Evolutionary conservation across 92 coral and sea anemone genomes (phyloP), one percentile per base, ranked within the genome.

Genomic region (Desmophyllum pertusum): DNA sequence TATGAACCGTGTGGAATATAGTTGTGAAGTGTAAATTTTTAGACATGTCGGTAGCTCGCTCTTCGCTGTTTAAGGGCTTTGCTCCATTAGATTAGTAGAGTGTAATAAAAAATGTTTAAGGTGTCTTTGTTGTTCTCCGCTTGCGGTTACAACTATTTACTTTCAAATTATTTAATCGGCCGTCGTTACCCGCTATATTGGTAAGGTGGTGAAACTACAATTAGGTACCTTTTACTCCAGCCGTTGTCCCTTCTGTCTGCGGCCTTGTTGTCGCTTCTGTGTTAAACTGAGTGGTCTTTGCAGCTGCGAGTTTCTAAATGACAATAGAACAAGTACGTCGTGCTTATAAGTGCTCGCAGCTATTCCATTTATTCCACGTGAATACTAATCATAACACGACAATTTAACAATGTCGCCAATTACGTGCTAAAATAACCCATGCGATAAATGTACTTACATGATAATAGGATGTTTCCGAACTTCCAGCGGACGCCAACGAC

Each of bases 121-220:
- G n/a, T 6, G 17, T 27, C 63, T 79, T 79, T 79, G 75, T 65
- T 66, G 27, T 59, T 57, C 38, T 35, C 69, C 13, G 23, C 52
- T 65, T 79, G 74, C 43, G 29, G 15, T 27, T 42, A 38, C 30
- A 64, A 37, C 31, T 50, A 35, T 68, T 66, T 80, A 23, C 51
- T 2, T 73, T 76, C 18, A 31, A 35, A n/a, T 31, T 33, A 43
- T 30, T 68, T n/a, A 48, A 48, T 48, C 41, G 51, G 19, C n/a
- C 75, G 18, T 66, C 74, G 45, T 33, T 66, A 45, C 43, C 6
- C 38, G 40, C n/a, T 41, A 68, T 80, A 80, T 65, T 80, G 74
- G 64, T 33, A 33, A 67, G 18, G 53, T 27, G 83, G 21, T 48
- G 14, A 14, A 9, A 10, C 25, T 46, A n/a, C 21, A 10, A 4